These are phyloP conservation scores for Syndactyla subalaris DNA, from an alignment of 2,797 vertebrate genomes.

Conservation along the genomic window DNA sequence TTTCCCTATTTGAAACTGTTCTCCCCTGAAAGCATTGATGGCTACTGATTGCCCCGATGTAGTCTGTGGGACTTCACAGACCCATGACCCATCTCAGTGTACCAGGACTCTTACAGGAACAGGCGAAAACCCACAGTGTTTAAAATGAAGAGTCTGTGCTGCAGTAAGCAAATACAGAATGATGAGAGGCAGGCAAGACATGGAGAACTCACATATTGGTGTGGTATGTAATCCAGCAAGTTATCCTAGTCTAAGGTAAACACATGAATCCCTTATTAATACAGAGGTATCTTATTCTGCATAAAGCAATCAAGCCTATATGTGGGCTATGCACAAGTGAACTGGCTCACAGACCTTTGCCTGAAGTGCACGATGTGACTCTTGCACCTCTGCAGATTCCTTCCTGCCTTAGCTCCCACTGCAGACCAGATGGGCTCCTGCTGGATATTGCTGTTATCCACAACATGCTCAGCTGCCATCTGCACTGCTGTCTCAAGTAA, in stretches of 20 bases:
- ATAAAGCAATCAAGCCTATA: not conserved
- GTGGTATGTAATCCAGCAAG: not conserved
- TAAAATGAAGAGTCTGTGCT: not conserved
- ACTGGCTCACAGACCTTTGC: constrained; percentile 25
- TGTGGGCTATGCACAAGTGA: not conserved
- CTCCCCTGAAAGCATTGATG: not conserved
- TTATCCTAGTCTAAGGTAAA: not conserved
- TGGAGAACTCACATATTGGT: not conserved
- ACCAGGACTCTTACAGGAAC: not conserved
- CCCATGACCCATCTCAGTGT: not conserved
- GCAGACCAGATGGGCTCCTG: not conserved
- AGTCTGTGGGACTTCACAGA: not conserved
- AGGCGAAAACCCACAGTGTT: not conserved
- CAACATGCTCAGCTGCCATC: not conserved
- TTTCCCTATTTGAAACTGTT: not conserved
- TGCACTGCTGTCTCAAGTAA: not conserved
- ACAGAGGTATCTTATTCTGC: not conserved
- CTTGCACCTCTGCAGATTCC: not conserved
- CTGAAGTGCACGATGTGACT: not conserved
- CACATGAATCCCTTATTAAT: not conserved
- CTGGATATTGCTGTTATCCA: not conserved
- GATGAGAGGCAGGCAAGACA: not conserved
- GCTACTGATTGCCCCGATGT: not conserved
- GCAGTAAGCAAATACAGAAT: not conserved
- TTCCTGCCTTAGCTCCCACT: not conserved